Evolutionary conservation across 1,140 invertebrate genomes (phyloP).

Genomic region (Aphaenogaster floridana): DNA sequence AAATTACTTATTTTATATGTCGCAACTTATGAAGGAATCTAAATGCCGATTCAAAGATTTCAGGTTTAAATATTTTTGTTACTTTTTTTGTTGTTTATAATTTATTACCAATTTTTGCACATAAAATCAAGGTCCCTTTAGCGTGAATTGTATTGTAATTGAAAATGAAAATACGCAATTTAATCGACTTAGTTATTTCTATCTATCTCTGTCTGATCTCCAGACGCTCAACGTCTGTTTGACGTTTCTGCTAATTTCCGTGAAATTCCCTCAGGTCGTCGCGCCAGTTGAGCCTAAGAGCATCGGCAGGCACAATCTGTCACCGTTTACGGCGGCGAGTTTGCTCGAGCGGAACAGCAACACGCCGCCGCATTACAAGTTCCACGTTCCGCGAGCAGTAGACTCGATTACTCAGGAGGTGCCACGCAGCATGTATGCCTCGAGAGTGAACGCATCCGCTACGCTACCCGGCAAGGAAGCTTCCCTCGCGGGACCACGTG

Average conservation of each 20-base stretch:
- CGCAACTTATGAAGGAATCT: background rate
- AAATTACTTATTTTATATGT: background rate
- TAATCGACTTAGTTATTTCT: background rate
- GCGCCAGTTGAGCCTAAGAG: slow-evolving; percentile 87
- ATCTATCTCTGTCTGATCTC: slow-evolving; percentile 8
- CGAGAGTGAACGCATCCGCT: slow-evolving; percentile 82
- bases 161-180: background rate
- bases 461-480: slow-evolving; percentile 82
- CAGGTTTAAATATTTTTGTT: background rate
- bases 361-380: slow-evolving; percentile 88
- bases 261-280: slow-evolving; percentile 81
- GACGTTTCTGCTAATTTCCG: slow-evolving; percentile 30
- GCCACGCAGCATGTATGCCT: slow-evolving; percentile 81
- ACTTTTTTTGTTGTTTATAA: background rate
- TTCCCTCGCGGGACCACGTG: slow-evolving; percentile 76
- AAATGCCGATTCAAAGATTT: background rate
- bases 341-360: slow-evolving; percentile 86
- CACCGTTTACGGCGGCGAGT: slow-evolving; percentile 88
- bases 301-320: slow-evolving; percentile 87
- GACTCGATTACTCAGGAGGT: slow-evolving; percentile 87
- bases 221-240: slow-evolving; percentile 11
- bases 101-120: background rate
- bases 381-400: slow-evolving; percentile 90
- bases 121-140: background rate
- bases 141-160: background rate